phyloP scores from a whole-genome alignment of 2,113 vertebrate genomes.

The Heterotilapia buettikoferi region DNA sequence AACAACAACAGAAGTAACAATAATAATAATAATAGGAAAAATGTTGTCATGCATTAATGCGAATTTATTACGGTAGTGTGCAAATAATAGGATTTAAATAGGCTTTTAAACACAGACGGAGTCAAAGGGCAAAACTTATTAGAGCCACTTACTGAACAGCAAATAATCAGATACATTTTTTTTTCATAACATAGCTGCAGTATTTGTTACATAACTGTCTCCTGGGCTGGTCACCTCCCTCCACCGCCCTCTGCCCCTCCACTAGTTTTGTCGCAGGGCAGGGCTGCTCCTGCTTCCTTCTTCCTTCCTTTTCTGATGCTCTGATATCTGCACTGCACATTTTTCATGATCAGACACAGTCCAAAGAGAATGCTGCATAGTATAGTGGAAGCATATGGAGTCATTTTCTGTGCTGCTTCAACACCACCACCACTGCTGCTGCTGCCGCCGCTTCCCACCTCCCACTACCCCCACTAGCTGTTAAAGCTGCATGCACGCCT shows the following conservation, averaged over 20 bases:
- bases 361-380: conserved; percentile 34
- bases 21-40: not conserved
- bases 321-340: not conserved
- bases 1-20: not conserved
- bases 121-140: not conserved
- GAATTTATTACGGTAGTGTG: not conserved
- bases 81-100: not conserved
- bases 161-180: not conserved
- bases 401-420: conserved; percentile 20
- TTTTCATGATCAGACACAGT: conserved; percentile 4
- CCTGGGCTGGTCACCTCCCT: not conserved
- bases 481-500: conserved; percentile 27
- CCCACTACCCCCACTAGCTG: conserved; percentile 3
- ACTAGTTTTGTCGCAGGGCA: conserved; percentile 21
- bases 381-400: conserved; percentile 36
- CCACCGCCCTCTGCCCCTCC: not conserved
- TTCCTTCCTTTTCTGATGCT: not conserved
- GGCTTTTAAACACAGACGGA: not conserved
- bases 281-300: not conserved
- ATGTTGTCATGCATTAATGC: not conserved
- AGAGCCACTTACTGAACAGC: not conserved
- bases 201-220: conserved; percentile 42
- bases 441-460: not conserved
- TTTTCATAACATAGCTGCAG: not conserved
- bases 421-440: not conserved